Evolutionary conservation across 1,140 invertebrate genomes (phyloP), one percentile per base, ranked within the genome.

Genomic region (Platorchestia sp.): DNA sequence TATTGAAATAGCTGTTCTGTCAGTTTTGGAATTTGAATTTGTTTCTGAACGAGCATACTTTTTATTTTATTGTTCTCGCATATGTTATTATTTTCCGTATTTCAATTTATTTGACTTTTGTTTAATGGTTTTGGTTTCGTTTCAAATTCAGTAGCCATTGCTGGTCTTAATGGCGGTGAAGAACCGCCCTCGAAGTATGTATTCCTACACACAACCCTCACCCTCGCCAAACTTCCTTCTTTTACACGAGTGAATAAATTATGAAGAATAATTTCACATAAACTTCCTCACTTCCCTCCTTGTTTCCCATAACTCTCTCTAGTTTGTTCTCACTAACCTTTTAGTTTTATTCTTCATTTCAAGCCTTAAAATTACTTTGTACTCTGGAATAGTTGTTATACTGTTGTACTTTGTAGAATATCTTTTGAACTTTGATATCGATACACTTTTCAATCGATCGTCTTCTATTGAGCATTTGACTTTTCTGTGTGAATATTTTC

Each of bases 131-230:
- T 89, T 89, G 40, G 14, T 93, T 93, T 44, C 44, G 43, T 44
- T 93, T 45, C 45, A 93, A 47, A 45, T 93, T 44, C 40, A 44
- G 36, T 93, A 45, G 43, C 91, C 19, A 27, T 93, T 93, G 47
- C 41, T 44, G 91, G 91, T 44, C 91, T 93, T 93, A 93, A 93
- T 93, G 91, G 91, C 44, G 45, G 87, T 89, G 87, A 44, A 42
- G 87, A 42, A 89, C 87, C 87, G n/a, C 7, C 36, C 36, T 27
- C 43, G n/a, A 89, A 89, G 87, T 89, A 89, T 89, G 87, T 89
- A 89, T 89, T 75, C 10, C 27, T 3, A 1, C 1, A 75, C 14
- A 36, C 59, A 75, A 75, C 59, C 59, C 59, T 36, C 59, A 75
- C 59, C 59, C 10, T 36, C 59, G 36, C 59, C 59, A 75, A 75